Percentiles rank a stretch among this genome's conserved stretches.
Conservation (phyloP, 1,140 invertebrate species). For the Ruditapes philippinarum region DNA sequence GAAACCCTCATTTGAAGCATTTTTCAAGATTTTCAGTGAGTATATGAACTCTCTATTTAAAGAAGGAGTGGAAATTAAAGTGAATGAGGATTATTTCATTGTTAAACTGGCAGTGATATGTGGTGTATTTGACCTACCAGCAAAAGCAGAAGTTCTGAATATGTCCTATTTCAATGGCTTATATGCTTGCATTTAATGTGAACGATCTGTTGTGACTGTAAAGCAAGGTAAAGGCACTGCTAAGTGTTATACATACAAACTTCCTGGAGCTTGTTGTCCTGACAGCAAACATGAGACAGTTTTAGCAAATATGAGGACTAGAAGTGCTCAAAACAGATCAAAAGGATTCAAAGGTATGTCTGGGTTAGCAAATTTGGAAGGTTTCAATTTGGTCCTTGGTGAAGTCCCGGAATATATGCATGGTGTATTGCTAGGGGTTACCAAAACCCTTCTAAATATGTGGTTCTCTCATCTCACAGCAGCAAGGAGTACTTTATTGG, state of each 20-base stretch:
- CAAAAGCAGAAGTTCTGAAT: not conserved
- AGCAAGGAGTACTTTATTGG: conserved; percentile 61
- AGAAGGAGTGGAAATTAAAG: not conserved
- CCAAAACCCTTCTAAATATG: conserved; percentile 44
- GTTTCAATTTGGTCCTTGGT: conserved; percentile 59
- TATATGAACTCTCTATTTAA: conserved; percentile 53
- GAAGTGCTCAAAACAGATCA: not conserved
- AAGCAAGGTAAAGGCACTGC: conserved; percentile 59
- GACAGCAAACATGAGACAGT: not conserved
- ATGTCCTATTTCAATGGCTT: conserved; percentile 25
- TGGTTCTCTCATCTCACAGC: conserved; percentile 55
- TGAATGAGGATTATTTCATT: not conserved
- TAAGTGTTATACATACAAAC: conserved; percentile 25
- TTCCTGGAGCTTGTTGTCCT: not conserved
- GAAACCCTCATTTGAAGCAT: conserved; percentile 62
- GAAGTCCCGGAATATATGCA: conserved; percentile 63
- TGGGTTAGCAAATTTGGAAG: conserved; percentile 3
- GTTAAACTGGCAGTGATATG: conserved; percentile 16
- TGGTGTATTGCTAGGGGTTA: conserved; percentile 57
- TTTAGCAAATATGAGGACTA: not conserved
- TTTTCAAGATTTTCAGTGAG: conserved; percentile 1
- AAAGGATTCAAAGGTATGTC: conserved; percentile 43
- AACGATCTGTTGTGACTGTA: conserved; percentile 50
- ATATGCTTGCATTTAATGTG: conserved; percentile 42
- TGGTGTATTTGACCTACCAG: conserved; percentile 15